These are phyloP conservation scores for Bettongia penicillata DNA, from an alignment of 2,113 vertebrate species.

Conservation along the genomic window DNA sequence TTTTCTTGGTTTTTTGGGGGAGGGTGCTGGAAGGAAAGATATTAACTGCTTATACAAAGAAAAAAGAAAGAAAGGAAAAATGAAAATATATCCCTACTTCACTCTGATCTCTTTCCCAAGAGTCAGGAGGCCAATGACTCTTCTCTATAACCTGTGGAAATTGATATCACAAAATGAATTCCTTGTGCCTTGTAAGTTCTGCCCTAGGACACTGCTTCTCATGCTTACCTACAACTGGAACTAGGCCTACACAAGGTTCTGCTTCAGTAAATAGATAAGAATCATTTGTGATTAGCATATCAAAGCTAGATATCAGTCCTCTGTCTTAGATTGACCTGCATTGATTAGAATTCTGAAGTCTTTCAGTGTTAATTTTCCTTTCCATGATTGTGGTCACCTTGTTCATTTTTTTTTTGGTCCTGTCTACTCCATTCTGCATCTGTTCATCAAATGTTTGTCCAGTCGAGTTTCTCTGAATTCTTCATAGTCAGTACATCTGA, in stretches of 20 bases:
- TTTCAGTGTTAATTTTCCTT: background rate
- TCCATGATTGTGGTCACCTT: background rate
- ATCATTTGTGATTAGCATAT: conserved; percentile 39
- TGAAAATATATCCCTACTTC: background rate
- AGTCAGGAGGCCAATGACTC: background rate
- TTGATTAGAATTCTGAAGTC: background rate
- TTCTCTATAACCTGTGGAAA: background rate
- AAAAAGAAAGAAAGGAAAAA: background rate
- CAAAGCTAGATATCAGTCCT: background rate
- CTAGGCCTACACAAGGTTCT: background rate
- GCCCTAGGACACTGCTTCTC: background rate
- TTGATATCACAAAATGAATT: background rate
- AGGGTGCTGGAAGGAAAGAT: background rate
- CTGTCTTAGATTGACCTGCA: background rate
- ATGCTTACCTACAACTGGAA: background rate
- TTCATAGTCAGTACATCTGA: background rate
- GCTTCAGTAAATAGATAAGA: conserved; percentile 47
- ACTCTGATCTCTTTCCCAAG: background rate
- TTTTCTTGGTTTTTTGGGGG: background rate
- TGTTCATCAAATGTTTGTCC: background rate
- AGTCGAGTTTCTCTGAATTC: background rate
- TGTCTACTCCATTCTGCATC: background rate
- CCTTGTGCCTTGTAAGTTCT: background rate
- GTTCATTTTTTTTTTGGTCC: background rate
- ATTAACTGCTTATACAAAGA: background rate